phyloP scores from a whole-genome alignment of 2,888 invertebrate species.

The Nemotelus nigrinus region DNA sequence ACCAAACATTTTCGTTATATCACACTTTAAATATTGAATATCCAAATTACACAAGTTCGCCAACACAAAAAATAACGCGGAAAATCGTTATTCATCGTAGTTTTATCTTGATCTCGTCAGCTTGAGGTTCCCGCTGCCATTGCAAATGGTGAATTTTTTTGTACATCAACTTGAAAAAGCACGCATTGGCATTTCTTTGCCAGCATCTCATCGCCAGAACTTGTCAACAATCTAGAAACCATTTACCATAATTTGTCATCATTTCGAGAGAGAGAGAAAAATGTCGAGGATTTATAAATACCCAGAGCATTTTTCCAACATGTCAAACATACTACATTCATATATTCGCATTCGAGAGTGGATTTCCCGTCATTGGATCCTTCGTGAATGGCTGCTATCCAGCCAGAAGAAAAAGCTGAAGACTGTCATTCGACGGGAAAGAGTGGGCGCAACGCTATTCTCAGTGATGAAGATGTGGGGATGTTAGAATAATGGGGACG shows the following conservation, averaged over 20 bases:
- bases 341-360: conserved; percentile 3
- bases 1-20: too few relatives aligned
- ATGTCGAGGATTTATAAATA: conserved; percentile 29
- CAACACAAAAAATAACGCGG: too few relatives aligned
- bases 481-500: background rate
- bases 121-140: too few relatives aligned
- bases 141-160: too few relatives aligned
- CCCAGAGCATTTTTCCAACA: conserved; percentile 24
- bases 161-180: too few relatives aligned
- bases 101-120: too few relatives aligned
- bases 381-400: conserved; percentile 18
- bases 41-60: too few relatives aligned
- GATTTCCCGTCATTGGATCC: conserved; percentile 8
- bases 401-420: background rate
- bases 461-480: background rate
- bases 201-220: background rate
- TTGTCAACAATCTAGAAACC: conserved; percentile 10
- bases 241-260: conserved; percentile 30
- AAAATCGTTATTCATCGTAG: too few relatives aligned
- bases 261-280: background rate
- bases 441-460: background rate
- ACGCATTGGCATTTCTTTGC: background rate
- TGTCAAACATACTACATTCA: background rate
- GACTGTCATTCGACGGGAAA: background rate
- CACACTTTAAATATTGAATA: too few relatives aligned